phyloP scores from a whole-genome alignment of 2,888 invertebrate species.

The Drosophila anceps region DNA sequence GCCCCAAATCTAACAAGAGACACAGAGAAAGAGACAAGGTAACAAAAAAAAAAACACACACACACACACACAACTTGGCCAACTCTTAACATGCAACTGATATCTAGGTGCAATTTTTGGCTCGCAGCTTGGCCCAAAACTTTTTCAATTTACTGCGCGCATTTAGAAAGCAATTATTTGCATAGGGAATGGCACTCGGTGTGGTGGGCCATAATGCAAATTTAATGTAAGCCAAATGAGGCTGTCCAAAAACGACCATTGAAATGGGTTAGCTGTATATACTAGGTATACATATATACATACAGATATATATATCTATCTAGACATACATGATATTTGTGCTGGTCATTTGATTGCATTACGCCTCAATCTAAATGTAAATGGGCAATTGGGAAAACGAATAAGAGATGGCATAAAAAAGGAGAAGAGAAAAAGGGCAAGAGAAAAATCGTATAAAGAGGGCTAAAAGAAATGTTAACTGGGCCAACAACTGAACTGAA shows the following conservation, averaged over 20 bases:
- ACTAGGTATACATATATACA: not conserved
- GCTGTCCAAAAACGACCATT: conserved; percentile 24
- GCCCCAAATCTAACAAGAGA: conserved; percentile 17
- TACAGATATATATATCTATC: not conserved
- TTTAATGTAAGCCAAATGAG: conserved; percentile 48
- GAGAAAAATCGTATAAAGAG: conserved; percentile 1
- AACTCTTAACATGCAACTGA: conserved; percentile 48
- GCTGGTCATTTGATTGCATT: conserved; percentile 61
- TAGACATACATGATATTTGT: conserved; percentile 30
- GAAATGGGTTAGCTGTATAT: conserved; percentile 7
- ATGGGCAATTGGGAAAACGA: conserved; percentile 55
- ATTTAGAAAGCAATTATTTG: conserved; percentile 70
- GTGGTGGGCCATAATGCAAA: conserved; percentile 28
- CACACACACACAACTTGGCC: conserved; percentile 23
- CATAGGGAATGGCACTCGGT: not conserved
- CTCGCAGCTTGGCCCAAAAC: conserved; percentile 47
- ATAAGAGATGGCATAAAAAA: conserved; percentile 11
- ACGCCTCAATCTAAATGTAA: conserved; percentile 74
- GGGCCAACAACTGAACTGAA: conserved; percentile 43
- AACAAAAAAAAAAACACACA: not conserved
- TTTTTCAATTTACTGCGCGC: conserved; percentile 74
- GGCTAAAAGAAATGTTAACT: conserved; percentile 37
- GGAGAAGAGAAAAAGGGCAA: not conserved
- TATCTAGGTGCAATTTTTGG: conserved; percentile 48
- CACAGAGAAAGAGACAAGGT: not conserved